phyloP scores from a whole-genome alignment of 2,888 invertebrate genomes.

The Eupithecia vulgata region DNA sequence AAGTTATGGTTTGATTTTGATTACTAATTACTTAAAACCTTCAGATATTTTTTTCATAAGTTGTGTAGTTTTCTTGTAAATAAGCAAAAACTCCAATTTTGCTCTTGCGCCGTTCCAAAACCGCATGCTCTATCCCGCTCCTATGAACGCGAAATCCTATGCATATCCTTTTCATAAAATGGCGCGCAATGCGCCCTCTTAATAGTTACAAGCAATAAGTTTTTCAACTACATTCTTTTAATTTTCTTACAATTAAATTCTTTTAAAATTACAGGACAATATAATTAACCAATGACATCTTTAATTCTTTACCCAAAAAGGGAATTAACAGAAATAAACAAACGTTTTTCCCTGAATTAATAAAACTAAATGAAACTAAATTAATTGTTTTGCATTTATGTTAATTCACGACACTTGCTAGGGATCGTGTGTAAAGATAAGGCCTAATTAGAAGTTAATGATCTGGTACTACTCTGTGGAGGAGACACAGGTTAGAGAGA shows the following conservation, averaged over 20 bases:
- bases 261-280: neutral
- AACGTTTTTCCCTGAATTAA: constrained; percentile 17
- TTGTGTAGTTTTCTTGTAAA: too few species aligned
- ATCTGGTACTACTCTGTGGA: neutral
- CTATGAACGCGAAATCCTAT: too few species aligned
- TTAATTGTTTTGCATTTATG: constrained; percentile 29
- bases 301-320: constrained; percentile 10
- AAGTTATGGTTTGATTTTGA: too few species aligned
- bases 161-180: too few species aligned
- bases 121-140: too few species aligned
- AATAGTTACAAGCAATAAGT: neutral
- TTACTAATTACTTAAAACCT: too few species aligned
- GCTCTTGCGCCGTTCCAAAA: too few species aligned
- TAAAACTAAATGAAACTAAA: constrained; percentile 23
- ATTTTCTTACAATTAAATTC: neutral
- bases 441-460: constrained; percentile 29
- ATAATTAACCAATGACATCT: neutral
- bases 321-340: constrained; percentile 16
- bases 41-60: too few species aligned
- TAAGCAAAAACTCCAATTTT: too few species aligned
- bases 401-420: constrained; percentile 23
- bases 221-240: neutral
- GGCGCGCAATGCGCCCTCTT: too few species aligned
- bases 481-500: neutral
- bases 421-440: constrained; percentile 32